A percentile compares a stretch with the other conserved stretches of the same genome.
Evolutionary conservation across 2,113 vertebrate species (phyloP).

Genomic region (Alaudala cheleensis): DNA sequence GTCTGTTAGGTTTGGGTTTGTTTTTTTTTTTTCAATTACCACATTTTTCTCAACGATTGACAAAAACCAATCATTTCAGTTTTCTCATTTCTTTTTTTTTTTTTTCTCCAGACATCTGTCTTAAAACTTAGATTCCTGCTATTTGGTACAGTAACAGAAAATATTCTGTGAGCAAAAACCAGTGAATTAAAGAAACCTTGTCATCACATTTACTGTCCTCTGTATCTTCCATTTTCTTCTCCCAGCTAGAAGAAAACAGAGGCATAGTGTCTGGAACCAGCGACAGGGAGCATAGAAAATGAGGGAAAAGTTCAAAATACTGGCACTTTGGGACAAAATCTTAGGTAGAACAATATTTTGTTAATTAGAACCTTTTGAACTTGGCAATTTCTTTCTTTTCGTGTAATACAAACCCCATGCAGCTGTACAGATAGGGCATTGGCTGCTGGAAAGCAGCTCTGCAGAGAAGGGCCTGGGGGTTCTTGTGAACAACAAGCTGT

Average conservation of each 20-base stretch:
- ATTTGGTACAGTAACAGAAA: neutral
- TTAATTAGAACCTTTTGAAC: neutral
- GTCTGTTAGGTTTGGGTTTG: neutral
- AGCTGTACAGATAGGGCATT: neutral
- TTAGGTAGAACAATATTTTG: neutral
- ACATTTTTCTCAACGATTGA: slow-evolving; percentile 4
- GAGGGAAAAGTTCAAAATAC: neutral
- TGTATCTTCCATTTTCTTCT: neutral
- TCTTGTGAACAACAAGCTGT: neutral
- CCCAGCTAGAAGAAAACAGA: neutral
- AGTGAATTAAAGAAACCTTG: neutral
- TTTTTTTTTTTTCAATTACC: neutral
- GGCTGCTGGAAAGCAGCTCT: neutral
- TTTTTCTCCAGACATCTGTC: neutral
- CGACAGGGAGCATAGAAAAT: neutral
- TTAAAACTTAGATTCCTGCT: neutral
- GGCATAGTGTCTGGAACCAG: neutral
- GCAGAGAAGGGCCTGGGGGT: neutral
- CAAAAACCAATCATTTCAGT: neutral
- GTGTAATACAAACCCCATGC: neutral
- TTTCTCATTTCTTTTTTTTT: neutral
- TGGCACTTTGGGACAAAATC: neutral
- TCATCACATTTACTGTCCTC: neutral
- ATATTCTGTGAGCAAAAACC: neutral
- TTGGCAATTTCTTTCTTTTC: neutral